These are phyloP conservation scores for Oncorhynchus keta DNA, from an alignment of 2,113 vertebrate genomes.

Conservation along the genomic window DNA sequence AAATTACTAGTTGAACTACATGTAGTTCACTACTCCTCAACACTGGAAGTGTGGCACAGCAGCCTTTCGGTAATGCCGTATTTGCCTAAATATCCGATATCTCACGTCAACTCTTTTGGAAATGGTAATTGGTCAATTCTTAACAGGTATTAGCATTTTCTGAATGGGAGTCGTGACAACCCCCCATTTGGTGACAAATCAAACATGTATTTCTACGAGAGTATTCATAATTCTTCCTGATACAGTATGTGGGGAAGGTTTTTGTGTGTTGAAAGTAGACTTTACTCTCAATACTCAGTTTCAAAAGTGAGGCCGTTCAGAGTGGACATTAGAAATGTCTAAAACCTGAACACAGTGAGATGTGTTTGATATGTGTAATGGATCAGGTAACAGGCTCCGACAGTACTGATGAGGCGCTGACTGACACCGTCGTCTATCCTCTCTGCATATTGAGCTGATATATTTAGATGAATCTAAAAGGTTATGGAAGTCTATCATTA, in stretches of 20 bases:
- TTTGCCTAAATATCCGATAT: slow-evolving; percentile 39
- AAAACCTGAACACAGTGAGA: slow-evolving; percentile 27
- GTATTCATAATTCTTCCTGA: slow-evolving; percentile 32
- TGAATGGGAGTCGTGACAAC: slow-evolving; percentile 29
- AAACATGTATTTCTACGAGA: slow-evolving; percentile 19
- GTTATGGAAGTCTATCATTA: slow-evolving; percentile 24
- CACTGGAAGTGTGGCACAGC: not conserved
- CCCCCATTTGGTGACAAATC: slow-evolving; percentile 37
- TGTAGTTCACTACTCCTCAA: too few species aligned
- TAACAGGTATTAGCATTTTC: slow-evolving; percentile 45
- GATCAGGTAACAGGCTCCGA: slow-evolving; percentile 39
- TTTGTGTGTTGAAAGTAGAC: too few species aligned
- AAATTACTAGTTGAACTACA: too few species aligned
- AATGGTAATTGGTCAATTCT: slow-evolving; percentile 32
- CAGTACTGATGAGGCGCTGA: not conserved
- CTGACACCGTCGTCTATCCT: slow-evolving; percentile 5
- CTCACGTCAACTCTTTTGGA: slow-evolving; percentile 26
- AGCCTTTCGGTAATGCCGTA: slow-evolving; percentile 17
- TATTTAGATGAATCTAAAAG: slow-evolving; percentile 25
- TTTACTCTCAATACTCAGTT: not conserved
- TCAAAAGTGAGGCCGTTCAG: slow-evolving; percentile 23
- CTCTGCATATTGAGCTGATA: slow-evolving; percentile 36
- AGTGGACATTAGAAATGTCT: slow-evolving; percentile 30
- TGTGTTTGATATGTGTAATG: slow-evolving; percentile 34
- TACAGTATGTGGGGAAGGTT: too few species aligned